A percentile compares a stretch with the other conserved stretches of the same genome.
These are phyloP conservation scores for Heptranchias perlo DNA, from an alignment of 2,113 vertebrate genomes.

Conservation along the genomic window DNA sequence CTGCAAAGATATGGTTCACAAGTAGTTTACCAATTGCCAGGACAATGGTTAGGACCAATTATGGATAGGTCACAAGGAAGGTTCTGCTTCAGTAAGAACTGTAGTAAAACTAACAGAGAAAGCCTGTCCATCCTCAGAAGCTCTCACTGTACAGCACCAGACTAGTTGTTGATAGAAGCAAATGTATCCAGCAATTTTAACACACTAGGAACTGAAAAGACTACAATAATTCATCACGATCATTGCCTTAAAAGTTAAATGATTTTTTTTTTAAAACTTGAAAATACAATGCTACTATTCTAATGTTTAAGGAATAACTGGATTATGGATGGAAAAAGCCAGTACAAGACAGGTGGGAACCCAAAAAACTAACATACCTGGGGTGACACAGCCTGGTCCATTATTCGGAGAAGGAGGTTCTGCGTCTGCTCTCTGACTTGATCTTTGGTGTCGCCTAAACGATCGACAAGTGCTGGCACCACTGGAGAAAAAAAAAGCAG, in stretches of 20 bases:
- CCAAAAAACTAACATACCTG: constrained; percentile 64
- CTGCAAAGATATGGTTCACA: no score
- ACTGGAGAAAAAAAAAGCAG: constrained; percentile 50
- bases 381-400: constrained; percentile 76
- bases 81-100: background rate
- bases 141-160: background rate
- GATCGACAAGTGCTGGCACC: constrained; percentile 77
- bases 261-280: constrained; percentile 41
- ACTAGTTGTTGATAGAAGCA: background rate
- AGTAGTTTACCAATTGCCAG: background rate
- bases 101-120: background rate
- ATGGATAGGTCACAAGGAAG: background rate
- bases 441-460: constrained; percentile 90
- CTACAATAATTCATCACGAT: background rate
- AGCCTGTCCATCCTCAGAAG: background rate
- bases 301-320: background rate
- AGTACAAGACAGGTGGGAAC: background rate
- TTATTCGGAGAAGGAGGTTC: constrained; percentile 76
- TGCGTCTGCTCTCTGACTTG: constrained; percentile 92
- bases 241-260: background rate
- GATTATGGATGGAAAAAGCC: background rate
- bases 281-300: constrained; percentile 37
- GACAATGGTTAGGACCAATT: background rate
- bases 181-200: background rate
- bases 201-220: background rate